Base-by-base conservation (phyloP, 1,140 invertebrate genomes). In the Odontomachus brunneus region DNA sequence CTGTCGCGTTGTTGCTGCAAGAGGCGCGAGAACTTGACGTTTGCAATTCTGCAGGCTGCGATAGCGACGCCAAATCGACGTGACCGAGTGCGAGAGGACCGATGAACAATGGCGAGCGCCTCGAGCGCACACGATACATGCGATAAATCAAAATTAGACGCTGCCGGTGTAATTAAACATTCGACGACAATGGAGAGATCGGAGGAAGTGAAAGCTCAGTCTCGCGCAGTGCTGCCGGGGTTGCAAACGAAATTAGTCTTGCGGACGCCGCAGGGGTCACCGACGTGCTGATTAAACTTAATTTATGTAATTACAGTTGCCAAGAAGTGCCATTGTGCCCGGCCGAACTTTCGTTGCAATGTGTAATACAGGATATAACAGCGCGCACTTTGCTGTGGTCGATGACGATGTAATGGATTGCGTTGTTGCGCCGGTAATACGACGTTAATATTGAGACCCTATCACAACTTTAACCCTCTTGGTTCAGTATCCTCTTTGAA, bases 221-320 rank as follows among this genome's bases (percentile, higher is more conserved):
- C 24, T 3, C 24, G 48, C 15, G 15, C 17, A 44, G 55, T 67
- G 57, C 38, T 69, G 14, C 38, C 11, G 15, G 0, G 49, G 51
- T 48, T 17, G 65, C 80, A 69, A 86, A 86, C 73, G 57, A 83
- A 84, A 86, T 86, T 86, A 86, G 78, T 83, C 55, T 69, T 60
- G 9, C 72, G 84, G 59, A 49, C 22, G 65, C 26, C 53, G 14
- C 33, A 49, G 38, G 14, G n/a, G 51, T 29, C 51, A 26, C 33
- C 51, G 53, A 33, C 33, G 53, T 57, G 49, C 62, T 84, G 83
- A 87, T 84, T 86, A 71, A 84, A 86, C 74, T 84, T 63, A 78
- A 87, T 80, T 87, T 69, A 49, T 71, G 60, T 87, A 86, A 87
- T 87, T 82, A 74, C 55, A 69, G 67, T 84, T 74, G 73, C 55